These are phyloP conservation scores for Chlorodrepanis virens DNA, from an alignment of 2,113 vertebrate species.

Conservation along the genomic window DNA sequence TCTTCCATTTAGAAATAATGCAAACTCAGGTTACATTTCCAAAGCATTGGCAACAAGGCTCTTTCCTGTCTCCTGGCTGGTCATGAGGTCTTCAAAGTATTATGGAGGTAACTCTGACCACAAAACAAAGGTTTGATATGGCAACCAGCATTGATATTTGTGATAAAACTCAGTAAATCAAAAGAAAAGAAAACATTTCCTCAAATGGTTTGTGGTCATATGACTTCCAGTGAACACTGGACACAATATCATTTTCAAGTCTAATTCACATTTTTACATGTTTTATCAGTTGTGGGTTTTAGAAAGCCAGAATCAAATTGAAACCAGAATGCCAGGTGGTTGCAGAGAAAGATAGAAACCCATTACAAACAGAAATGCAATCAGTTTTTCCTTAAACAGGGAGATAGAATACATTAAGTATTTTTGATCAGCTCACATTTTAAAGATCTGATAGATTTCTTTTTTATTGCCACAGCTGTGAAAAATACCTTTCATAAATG, in stretches of 20 bases:
- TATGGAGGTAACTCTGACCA: neutral
- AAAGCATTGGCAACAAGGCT: neutral
- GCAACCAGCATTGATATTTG: neutral
- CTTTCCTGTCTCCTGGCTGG: neutral
- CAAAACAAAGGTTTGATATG: neutral
- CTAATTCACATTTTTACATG: neutral
- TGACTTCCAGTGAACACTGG: neutral
- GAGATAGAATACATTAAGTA: neutral
- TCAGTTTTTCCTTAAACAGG: neutral
- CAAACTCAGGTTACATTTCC: neutral
- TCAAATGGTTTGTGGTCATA: rapidly evolving
- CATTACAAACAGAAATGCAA: neutral
- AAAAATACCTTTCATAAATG: neutral
- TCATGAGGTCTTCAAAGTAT: neutral
- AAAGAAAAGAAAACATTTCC: neutral
- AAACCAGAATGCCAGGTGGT: neutral
- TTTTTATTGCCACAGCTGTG: neutral
- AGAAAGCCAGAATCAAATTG: neutral
- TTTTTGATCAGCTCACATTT: neutral
- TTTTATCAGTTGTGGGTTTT: neutral
- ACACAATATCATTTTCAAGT: neutral
- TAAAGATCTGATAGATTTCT: neutral
- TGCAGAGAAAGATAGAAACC: neutral
- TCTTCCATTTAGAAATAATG: neutral
- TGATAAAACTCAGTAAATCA: neutral